Base-by-base conservation (phyloP, 2,888 invertebrate genomes). In the Sialis lutaria region DNA sequence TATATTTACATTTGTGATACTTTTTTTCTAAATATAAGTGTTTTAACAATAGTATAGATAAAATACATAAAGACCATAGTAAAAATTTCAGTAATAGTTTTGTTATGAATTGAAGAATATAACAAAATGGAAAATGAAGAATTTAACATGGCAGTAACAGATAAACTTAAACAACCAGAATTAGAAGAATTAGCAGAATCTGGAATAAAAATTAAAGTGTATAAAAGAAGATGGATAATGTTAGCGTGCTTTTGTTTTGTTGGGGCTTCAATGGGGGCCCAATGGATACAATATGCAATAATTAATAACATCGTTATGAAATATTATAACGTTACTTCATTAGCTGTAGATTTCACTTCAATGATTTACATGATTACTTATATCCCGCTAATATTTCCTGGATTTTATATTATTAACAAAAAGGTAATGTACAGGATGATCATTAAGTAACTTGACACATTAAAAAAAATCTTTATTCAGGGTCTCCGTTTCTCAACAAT, bases 361-460 rank as follows among this genome's bases (percentile, higher is more conserved):
- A 89, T 97, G 87, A 78, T 97, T 58, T 99, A 84, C 69, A 98
- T 98, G 97, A 76, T 92, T 53, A 77, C 84, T 3, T 99, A 98
- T 67, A 92, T 98, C 57, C 91, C 96, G 6, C 79, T 97, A 55
- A 91, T 99, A 58, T 90, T 98, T 61, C 98, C 98, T 1, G 96
- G 88, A 30, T 92, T 95, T 61, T 98, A 88, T 80, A 75, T 98
- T 49, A 73, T 98, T 55, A 92, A 97, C 63, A 88, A 83, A 72
- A 80, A 82, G 71, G 97, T 90, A 65, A 79, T 82, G 74, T 50
- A 35, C 12, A 22, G 2, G 22, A 4, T 22, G 22, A 22, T 22
- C 22, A 22, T 2, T 22, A 22, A 22, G 22, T 22, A 2, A 22
- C 22, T 2, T 22, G 2, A 22, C 22, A 22, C 22, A 22, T 4